Evolutionary conservation across 2,797 vertebrate species (phyloP).

Genomic region (Myripristis murdjan): DNA sequence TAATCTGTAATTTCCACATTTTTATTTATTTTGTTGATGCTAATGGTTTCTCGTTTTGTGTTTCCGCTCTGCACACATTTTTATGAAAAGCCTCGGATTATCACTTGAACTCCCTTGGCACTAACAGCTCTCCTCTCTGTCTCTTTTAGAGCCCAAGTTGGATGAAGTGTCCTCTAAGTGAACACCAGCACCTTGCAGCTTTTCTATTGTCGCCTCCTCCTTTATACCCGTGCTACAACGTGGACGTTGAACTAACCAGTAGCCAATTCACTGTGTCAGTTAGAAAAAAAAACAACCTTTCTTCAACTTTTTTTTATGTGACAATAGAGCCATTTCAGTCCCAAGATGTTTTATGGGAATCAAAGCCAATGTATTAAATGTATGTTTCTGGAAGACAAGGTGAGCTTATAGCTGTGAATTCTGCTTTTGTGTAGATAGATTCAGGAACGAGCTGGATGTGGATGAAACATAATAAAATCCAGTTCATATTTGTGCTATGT

Average conservation of each 20-base stretch:
- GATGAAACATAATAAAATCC: conserved; percentile 52
- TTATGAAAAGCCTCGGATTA: background rate
- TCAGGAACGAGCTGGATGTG: conserved; percentile 35
- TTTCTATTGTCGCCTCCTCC: conserved; percentile 46
- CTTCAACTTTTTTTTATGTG: conserved; percentile 32
- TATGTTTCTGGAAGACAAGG: conserved; percentile 20
- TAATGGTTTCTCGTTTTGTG: no score
- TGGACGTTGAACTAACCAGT: conserved; percentile 76
- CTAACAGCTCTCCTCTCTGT: conserved; percentile 8
- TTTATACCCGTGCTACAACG: conserved; percentile 32
- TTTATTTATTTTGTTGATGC: no score
- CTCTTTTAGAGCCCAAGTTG: conserved; percentile 89
- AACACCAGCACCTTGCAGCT: conserved; percentile 36
- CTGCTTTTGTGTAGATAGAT: conserved; percentile 33
- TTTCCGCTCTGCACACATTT: no score
- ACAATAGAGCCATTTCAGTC: conserved; percentile 14
- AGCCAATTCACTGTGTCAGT: conserved; percentile 13
- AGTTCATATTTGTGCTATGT: conserved; percentile 17
- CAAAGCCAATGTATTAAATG: conserved; percentile 7
- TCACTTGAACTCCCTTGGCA: background rate
- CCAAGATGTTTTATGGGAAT: background rate
- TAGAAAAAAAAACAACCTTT: conserved; percentile 2
- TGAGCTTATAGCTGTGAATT: conserved; percentile 46
- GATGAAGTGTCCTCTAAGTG: conserved; percentile 84
- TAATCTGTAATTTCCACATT: no score